phyloP scores from a whole-genome alignment of 2,797 vertebrate species.

The Thunnus albacares region DNA sequence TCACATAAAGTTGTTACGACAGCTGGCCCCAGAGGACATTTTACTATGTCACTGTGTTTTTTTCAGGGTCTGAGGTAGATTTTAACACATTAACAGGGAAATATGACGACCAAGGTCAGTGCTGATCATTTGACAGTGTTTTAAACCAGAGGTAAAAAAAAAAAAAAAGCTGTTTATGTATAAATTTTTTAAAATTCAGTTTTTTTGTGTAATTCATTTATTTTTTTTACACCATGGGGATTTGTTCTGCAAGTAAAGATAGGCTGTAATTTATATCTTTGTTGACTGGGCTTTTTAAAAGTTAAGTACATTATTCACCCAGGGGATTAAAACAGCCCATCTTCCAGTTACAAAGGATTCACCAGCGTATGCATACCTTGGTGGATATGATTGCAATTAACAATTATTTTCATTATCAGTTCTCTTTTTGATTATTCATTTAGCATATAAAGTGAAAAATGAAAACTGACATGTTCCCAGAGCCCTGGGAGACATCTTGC shows the following conservation, averaged over 20 bases:
- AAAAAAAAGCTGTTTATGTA: not conserved
- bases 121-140: not conserved
- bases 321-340: not conserved
- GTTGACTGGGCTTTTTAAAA: conserved; percentile 1
- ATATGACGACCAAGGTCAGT: conserved; percentile 34
- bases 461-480: not conserved
- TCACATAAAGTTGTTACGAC: conserved; percentile 50
- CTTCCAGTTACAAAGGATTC: conserved; percentile 4
- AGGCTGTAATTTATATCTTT: not conserved
- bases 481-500: not conserved
- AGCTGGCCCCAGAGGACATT: conserved; percentile 74
- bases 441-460: not conserved
- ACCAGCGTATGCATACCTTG: not conserved
- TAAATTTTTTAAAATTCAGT: not conserved
- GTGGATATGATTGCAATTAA: no score
- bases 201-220: conserved; percentile 3
- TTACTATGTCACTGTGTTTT: conserved; percentile 10
- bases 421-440: not conserved
- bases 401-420: not conserved
- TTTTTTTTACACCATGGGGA: not conserved
- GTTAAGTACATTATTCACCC: not conserved
- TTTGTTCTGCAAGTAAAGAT: conserved; percentile 14
- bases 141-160: not conserved
- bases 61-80: conserved; percentile 8
- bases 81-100: conserved; percentile 22